phyloP scores from a whole-genome alignment of 2,797 vertebrate species.

The Neoniphon sammara region DNA sequence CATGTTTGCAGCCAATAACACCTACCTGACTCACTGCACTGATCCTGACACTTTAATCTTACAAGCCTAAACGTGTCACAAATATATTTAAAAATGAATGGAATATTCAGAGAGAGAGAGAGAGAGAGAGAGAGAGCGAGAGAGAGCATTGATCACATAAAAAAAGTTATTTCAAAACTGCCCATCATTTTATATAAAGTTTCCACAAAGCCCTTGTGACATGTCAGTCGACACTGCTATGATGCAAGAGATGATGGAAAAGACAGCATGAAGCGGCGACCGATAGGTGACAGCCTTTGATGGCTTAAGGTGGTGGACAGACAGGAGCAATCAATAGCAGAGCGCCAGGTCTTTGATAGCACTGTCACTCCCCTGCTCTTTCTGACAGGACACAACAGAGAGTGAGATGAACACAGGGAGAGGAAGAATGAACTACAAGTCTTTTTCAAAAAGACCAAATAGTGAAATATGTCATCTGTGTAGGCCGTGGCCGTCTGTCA shows the following conservation, averaged over 20 bases:
- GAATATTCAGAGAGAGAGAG: too few species aligned
- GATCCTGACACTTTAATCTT: constrained; percentile 43
- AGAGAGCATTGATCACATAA: constrained; percentile 31
- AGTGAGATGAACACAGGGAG: constrained; percentile 53
- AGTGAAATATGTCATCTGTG: constrained; percentile 59
- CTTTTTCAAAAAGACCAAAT: constrained; percentile 49
- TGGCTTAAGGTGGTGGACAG: constrained; percentile 75
- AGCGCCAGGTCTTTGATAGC: constrained; percentile 73
- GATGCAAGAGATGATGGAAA: constrained; percentile 61
- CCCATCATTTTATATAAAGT: constrained; percentile 60
- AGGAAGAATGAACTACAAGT: constrained; percentile 51
- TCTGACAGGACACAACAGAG: constrained; percentile 62
- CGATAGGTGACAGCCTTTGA: constrained; percentile 77
- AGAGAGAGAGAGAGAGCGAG: too few species aligned
- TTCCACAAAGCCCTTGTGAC: constrained; percentile 59
- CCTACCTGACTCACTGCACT: constrained; percentile 8
- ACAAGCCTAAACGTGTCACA: constrained; percentile 31
- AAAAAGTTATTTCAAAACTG: constrained; percentile 51
- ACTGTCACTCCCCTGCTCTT: constrained; percentile 68
- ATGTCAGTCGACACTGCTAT: constrained; percentile 58
- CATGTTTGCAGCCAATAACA: constrained; percentile 38
- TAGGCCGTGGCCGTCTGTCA: constrained; percentile 51
- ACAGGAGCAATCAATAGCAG: constrained; percentile 76
- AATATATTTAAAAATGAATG: constrained; percentile 24
- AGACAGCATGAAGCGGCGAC: constrained; percentile 61